Base-by-base conservation (phyloP, 64 coral and sea anemone species). In the Actinia tenebrosa region DNA sequence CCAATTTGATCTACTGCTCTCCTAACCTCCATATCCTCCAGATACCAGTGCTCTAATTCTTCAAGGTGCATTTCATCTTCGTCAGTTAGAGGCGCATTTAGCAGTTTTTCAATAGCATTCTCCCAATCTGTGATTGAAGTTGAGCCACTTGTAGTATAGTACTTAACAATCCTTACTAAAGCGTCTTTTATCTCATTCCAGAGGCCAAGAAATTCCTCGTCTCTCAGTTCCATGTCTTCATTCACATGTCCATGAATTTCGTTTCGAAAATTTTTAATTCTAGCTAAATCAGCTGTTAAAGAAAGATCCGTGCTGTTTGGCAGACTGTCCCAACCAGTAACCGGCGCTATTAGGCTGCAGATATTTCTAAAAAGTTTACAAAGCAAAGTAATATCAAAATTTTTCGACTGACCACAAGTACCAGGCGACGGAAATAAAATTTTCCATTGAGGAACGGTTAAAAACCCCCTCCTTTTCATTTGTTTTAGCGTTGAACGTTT, bases 241-340 rank as follows among this genome's bases (percentile, higher is more conserved):
- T 79, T 44, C 3, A 83, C 64, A 44, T 89, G 77, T 22, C 45
- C 87, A 59, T 83, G 23, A 26, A 89, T 44, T 10, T 80, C 22
- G 58, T 89, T 89, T 25, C 87, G 55, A 22, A 23, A 89, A 83
- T 23, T 83, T 37, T 89, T 89, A 16, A 89, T 60, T 20, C 87
- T 56, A 16, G 54, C 87, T 58, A 89, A 30, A 59, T 89, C 27
- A 10, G 87, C 87, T 82, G 62, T 55, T 16, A 37, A 44, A 25
- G 27, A 82, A 18, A 66, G 3, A 56, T 89, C 87, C 45, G 87
- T 82, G 62, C 17, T 44, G 5, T 18, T 66, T 44, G 87, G 86
- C 27, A 77, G 64, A 18, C 27, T 69, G 18, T 87, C 86, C 86
- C 86, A 87, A 44, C 86, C 86, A 16, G 60, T 66, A 8, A 22